Base-by-base conservation (phyloP, 2,797 vertebrate genomes). In the Picus viridis region DNA sequence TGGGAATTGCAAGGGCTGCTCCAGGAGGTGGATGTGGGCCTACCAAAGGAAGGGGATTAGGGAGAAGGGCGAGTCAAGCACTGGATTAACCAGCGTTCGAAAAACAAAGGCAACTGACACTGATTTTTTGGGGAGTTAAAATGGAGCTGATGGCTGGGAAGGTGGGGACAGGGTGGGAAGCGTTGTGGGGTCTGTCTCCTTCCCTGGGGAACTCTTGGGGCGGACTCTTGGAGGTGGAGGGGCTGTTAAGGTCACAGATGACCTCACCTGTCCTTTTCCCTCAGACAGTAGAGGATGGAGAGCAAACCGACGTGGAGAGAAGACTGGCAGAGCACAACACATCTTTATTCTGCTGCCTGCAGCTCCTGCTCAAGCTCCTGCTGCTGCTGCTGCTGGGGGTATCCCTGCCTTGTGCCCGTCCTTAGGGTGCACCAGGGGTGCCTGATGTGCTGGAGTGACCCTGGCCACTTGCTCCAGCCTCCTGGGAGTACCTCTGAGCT, bases 401-500 rank as follows among this genome's bases (percentile, higher is more conserved):
- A 1, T 16, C 20, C 30, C 68, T 15, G 20, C 45, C 54, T 65
- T 53, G 13, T 8, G 22, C 18, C 63, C 57, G 11, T 6, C 51
- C 45, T 57, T 29, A 3, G 43, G 57, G 51, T 14, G 29, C 59
- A 43, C 59, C 53, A 3, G 1, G 24, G 36, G 23, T 63, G 53
- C 23, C 29, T 13, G 1, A 3, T 3, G 9, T 10, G 20, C 10
- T 5, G 2, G 17, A n/a, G 29, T 32, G 75, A 2, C 30, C 36
- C 30, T 17, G 53, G 17, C 34, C 49, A 8, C 29, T 39, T 39
- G 17, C 63, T 41, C 69, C 74, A 16, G 30, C 56, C 32, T 49
- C 24, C 29, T 1, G 0, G n/a, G 12, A 65, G 24, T 45, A 32
- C 24, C 49, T 51, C 27, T 1, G 2, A 17, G 18, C 4, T 39